These are phyloP conservation scores for Tragulus kanchil DNA, from an alignment of 2,113 vertebrate genomes.

Conservation along the genomic window DNA sequence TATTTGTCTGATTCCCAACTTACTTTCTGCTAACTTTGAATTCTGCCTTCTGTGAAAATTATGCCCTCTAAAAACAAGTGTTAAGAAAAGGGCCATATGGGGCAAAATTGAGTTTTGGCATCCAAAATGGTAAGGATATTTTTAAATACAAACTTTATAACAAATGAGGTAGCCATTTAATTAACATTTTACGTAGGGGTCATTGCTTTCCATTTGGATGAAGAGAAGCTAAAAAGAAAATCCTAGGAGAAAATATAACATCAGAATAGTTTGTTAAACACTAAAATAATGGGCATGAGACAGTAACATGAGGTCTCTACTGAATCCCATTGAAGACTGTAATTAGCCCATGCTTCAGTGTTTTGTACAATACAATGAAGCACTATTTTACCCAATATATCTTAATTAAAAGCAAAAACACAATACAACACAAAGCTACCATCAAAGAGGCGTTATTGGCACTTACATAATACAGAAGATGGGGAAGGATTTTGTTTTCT, in stretches of 20 bases:
- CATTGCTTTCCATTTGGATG: constrained; percentile 68
- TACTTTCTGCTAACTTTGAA: constrained; percentile 73
- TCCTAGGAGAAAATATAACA: constrained; percentile 21
- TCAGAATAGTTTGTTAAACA: constrained; percentile 17
- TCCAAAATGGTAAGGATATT: constrained; percentile 63
- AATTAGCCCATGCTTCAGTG: constrained; percentile 64
- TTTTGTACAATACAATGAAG: constrained; percentile 75
- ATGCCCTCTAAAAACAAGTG: constrained; percentile 70
- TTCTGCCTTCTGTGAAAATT: constrained; percentile 67
- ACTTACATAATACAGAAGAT: constrained; percentile 69
- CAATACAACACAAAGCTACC: constrained; percentile 65
- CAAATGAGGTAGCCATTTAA: constrained; percentile 70
- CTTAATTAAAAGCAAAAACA: constrained; percentile 81
- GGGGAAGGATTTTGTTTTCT: constrained; percentile 75
- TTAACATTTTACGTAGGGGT: constrained; percentile 76
- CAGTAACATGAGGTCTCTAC: constrained; percentile 55
- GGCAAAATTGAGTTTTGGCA: constrained; percentile 62
- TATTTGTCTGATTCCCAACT: constrained; percentile 73
- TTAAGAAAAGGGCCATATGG: constrained; percentile 60
- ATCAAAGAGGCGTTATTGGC: constrained; percentile 75
- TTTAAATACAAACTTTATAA: constrained; percentile 69
- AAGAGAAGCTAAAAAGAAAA: constrained; percentile 69
- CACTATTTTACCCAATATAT: constrained; percentile 75
- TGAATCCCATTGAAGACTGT: constrained; percentile 69
- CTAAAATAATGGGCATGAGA: constrained; percentile 64